Evolutionary conservation across 2,113 vertebrate species (phyloP).

Genomic region (Pterocles orientalis): DNA sequence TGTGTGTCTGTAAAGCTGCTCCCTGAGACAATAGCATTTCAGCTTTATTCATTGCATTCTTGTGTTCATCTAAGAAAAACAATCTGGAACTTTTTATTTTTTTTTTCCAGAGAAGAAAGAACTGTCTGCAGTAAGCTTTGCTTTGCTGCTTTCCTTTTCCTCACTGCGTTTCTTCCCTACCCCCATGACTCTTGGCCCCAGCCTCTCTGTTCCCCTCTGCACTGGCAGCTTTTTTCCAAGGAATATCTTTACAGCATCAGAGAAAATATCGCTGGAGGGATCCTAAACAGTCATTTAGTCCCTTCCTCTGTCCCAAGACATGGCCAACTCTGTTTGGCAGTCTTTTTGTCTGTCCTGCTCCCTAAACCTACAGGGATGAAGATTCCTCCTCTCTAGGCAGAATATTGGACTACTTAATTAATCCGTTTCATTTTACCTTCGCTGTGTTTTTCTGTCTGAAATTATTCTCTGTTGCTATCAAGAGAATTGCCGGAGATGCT

Average conservation of each 20-base stretch:
- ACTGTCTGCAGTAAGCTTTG: background rate
- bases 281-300: background rate
- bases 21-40: background rate
- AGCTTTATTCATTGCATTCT: background rate
- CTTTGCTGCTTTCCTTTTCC: background rate
- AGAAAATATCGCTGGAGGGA: background rate
- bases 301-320: background rate
- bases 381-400: background rate
- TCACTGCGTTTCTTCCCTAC: background rate
- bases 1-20: background rate
- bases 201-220: background rate
- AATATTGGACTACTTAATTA: background rate
- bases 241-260: background rate
- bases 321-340: background rate
- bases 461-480: background rate
- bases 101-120: background rate
- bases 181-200: background rate
- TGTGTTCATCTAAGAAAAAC: rapidly evolving
- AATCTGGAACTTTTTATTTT: background rate
- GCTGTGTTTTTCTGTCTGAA: constrained; percentile 1
- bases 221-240: constrained; percentile 8
- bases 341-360: background rate
- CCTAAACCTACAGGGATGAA: background rate
- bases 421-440: background rate
- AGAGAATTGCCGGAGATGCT: background rate